Evolutionary conservation across 1,140 invertebrate genomes (phyloP).

Genomic region (Camponotus floridanus): DNA sequence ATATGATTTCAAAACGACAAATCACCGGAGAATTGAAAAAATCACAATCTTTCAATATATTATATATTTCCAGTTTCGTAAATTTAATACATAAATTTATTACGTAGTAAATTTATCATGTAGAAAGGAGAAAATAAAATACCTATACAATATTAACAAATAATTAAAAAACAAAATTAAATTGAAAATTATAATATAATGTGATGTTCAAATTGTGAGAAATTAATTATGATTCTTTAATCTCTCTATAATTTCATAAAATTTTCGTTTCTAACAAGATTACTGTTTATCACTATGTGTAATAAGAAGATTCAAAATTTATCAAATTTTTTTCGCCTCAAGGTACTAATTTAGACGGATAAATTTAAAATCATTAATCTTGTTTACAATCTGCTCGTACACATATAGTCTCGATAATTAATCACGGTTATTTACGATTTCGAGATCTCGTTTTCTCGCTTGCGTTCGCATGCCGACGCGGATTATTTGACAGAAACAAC

Average conservation of each 20-base stretch:
- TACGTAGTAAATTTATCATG: neutral
- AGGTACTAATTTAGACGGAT: neutral
- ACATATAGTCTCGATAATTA: neutral
- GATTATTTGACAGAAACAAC: constrained; percentile 69
- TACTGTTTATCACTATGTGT: neutral
- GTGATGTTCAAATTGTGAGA: neutral
- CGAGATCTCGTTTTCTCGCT: constrained; percentile 19
- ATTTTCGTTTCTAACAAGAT: neutral
- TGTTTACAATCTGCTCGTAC: neutral
- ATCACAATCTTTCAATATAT: neutral
- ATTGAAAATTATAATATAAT: neutral
- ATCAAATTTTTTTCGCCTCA: neutral
- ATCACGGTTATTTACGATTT: constrained; percentile 37
- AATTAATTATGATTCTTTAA: neutral
- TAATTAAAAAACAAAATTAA: neutral
- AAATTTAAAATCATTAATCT: neutral
- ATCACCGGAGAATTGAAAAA: neutral
- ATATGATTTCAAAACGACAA: constrained; percentile 13
- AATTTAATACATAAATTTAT: neutral
- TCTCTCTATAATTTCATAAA: constrained; percentile 6
- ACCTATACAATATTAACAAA: neutral
- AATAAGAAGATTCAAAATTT: neutral
- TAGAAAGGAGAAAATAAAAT: neutral
- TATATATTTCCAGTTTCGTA: neutral
- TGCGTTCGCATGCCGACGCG: constrained; percentile 37